These are phyloP conservation scores for Rhegmatorhina hoffmannsi DNA, from an alignment of 2,113 vertebrate genomes.

Conservation along the genomic window DNA sequence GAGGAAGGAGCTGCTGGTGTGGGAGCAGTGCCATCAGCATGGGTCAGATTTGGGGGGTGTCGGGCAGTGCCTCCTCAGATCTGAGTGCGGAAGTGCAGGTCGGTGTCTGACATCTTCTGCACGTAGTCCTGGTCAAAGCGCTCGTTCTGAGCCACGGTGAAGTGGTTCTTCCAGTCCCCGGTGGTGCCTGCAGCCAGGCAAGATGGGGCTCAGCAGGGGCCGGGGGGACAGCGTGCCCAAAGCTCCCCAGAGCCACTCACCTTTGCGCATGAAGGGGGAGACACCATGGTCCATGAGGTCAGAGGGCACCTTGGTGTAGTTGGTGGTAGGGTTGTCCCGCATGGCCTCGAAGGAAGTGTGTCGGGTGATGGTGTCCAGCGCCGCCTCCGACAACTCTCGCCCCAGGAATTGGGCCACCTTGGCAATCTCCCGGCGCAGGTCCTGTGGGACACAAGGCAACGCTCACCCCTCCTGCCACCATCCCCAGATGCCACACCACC, in stretches of 20 bases:
- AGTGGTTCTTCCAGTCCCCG: conserved; percentile 77
- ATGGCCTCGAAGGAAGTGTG: conserved; percentile 73
- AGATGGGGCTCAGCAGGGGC: background rate
- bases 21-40: background rate
- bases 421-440: conserved; percentile 66
- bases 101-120: conserved; percentile 78
- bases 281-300: conserved; percentile 53
- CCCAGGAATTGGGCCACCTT: conserved; percentile 69
- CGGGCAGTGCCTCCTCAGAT: background rate
- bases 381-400: background rate
- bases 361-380: conserved; percentile 38
- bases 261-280: conserved; percentile 77
- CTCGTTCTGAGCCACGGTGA: conserved; percentile 70
- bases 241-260: background rate
- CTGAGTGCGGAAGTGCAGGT: conserved; percentile 75
- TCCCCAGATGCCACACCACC: background rate
- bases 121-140: conserved; percentile 80
- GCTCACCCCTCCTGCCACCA: background rate
- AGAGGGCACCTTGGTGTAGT: conserved; percentile 58
- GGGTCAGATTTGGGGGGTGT: accelerated
- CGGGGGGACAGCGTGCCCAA: accelerated
- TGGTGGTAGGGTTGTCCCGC: conserved; percentile 72
- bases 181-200: background rate
- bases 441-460: background rate
- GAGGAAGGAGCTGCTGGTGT: background rate